Evolutionary conservation across 2,113 vertebrate genomes (phyloP).

Genomic region (Dasyurus viverrinus): DNA sequence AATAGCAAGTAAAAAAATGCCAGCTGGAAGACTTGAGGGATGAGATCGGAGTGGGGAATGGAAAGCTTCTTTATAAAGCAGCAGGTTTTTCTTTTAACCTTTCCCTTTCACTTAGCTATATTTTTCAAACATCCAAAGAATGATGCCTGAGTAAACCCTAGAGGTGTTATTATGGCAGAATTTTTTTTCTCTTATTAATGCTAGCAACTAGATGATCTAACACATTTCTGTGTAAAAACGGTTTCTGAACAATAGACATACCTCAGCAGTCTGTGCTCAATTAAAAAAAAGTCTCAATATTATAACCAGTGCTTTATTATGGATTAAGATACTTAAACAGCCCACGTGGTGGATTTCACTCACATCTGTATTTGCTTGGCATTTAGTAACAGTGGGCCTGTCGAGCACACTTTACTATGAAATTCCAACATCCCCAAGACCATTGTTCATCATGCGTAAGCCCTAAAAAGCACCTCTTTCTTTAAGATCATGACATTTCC

Average conservation of each 20-base stretch:
- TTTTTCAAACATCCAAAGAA: constrained; percentile 62
- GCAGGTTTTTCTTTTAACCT: background rate
- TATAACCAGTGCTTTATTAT: constrained; percentile 27
- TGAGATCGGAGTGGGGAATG: background rate
- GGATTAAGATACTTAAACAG: constrained; percentile 56
- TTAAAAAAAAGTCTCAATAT: constrained; percentile 36
- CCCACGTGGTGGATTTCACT: background rate
- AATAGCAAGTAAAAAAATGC: constrained; percentile 19
- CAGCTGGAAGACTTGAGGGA: constrained; percentile 28
- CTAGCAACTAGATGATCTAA: constrained; percentile 40
- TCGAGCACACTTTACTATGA: background rate
- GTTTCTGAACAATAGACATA: constrained; percentile 56
- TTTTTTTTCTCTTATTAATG: constrained; percentile 55
- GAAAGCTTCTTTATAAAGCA: background rate
- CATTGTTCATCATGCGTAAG: constrained; percentile 31
- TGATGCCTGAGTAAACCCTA: constrained; percentile 26
- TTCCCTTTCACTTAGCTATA: constrained; percentile 56
- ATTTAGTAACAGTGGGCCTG: constrained; percentile 43
- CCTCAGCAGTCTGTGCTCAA: background rate
- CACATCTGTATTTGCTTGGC: constrained; percentile 46
- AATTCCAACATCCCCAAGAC: constrained; percentile 7
- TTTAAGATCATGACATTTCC: constrained; percentile 40
- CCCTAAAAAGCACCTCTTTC: constrained; percentile 4
- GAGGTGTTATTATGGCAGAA: constrained; percentile 31
- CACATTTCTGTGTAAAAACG: constrained; percentile 38